Evolutionary conservation across 1,140 invertebrate genomes (phyloP).

Genomic region (Diorhabda elongata): DNA sequence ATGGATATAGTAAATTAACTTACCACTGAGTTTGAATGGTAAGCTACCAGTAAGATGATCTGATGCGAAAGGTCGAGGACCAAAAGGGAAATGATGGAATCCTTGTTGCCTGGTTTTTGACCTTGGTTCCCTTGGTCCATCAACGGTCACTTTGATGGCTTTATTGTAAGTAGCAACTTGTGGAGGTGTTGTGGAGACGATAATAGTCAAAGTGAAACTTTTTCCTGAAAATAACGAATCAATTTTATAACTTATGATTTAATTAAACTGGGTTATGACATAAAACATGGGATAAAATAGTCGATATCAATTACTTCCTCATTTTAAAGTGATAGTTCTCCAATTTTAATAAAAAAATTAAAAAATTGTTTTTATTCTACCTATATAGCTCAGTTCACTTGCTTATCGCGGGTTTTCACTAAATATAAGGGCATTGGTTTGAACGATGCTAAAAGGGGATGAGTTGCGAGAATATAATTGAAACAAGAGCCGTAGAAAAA

Average conservation of each 20-base stretch:
- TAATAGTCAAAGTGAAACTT: conserved; percentile 94
- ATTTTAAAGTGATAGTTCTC: background rate
- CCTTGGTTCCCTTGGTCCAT: conserved; percentile 92
- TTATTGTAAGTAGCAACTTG: conserved; percentile 91
- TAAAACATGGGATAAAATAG: too few relatives aligned
- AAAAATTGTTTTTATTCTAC: background rate
- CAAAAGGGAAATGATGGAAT: conserved; percentile 83
- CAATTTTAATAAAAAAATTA: background rate
- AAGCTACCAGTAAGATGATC: conserved; percentile 73
- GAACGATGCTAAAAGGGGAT: too few relatives aligned
- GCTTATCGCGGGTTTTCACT: too few relatives aligned
- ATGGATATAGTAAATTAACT: conserved; percentile 37
- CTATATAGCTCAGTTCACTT: too few relatives aligned
- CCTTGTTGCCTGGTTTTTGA: conserved; percentile 86
- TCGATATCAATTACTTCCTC: background rate
- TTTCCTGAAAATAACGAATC: conserved; percentile 68
- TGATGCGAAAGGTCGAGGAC: conserved; percentile 71
- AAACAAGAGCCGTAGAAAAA: too few relatives aligned
- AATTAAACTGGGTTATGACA: too few relatives aligned
- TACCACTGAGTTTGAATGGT: conserved; percentile 81
- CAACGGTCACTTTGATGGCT: conserved; percentile 98
- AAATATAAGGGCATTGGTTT: too few relatives aligned
- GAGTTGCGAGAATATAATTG: too few relatives aligned
- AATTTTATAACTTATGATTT: background rate
- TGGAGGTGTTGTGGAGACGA: conserved; percentile 85